Conservation (phyloP, 2,113 vertebrate genomes). For the Hemiscyllium ocellatum region DNA sequence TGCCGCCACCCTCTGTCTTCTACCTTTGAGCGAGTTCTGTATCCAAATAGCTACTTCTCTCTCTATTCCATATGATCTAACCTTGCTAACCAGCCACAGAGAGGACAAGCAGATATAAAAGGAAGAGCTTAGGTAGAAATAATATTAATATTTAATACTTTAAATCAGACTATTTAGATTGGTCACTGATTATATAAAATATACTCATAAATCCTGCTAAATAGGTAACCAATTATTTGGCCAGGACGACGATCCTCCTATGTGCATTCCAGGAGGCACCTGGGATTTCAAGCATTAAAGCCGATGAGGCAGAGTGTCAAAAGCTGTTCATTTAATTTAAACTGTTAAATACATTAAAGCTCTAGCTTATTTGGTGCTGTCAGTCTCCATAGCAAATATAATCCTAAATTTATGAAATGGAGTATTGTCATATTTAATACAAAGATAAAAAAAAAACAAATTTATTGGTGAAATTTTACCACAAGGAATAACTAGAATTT, state of each 20-base stretch:
- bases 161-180: background rate
- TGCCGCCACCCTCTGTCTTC: no score
- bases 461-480: background rate
- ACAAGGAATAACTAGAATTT: background rate
- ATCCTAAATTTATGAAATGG: conserved; percentile 6
- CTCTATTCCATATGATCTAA: no score
- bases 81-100: background rate
- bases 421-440: background rate
- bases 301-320: background rate
- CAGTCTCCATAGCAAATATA: background rate
- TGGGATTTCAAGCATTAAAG: conserved; percentile 1
- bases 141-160: background rate
- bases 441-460: background rate
- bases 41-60: no score
- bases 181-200: background rate
- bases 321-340: background rate
- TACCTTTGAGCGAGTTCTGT: no score
- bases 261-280: background rate
- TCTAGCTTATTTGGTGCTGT: background rate
- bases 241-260: background rate
- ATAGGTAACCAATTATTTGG: background rate
- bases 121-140: background rate
- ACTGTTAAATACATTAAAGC: background rate
- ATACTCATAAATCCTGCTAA: background rate
- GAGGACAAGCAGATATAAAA: background rate